Percentiles rank a stretch among this genome's conserved stretches.
phyloP scores from a whole-genome alignment of 2,113 vertebrate genomes.

The Gorilla gorilla region DNA sequence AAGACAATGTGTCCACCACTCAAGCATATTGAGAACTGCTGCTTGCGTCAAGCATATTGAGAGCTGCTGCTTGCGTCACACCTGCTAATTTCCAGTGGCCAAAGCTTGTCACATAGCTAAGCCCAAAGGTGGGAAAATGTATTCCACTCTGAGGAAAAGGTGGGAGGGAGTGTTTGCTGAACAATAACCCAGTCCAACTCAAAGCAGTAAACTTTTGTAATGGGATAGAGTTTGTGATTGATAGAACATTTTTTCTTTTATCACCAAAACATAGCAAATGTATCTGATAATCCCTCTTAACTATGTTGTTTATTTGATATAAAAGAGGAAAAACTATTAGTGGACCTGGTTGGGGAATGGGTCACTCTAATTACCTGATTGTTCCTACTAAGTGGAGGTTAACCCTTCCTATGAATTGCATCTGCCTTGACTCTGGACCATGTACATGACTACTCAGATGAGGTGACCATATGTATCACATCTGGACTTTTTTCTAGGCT shows the following conservation, averaged over 20 bases:
- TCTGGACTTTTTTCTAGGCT: neutral
- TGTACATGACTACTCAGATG: neutral
- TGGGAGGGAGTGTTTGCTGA: neutral
- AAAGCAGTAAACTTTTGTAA: neutral
- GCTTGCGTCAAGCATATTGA: neutral
- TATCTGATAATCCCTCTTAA: neutral
- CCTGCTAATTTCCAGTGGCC: neutral
- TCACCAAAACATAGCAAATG: neutral
- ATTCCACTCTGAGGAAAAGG: neutral
- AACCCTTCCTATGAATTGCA: neutral
- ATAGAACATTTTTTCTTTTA: neutral
- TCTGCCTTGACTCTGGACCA: neutral
- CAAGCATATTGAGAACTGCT: neutral
- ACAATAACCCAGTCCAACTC: neutral
- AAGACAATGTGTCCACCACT: neutral
- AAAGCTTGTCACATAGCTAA: neutral
- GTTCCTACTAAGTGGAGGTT: neutral
- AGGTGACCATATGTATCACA: neutral
- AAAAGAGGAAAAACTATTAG: neutral
- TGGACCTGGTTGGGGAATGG: neutral
- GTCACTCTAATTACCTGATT: neutral
- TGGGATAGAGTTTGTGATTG: neutral
- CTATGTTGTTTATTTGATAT: neutral
- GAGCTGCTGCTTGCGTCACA: neutral
- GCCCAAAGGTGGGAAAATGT: neutral